Conservation (phyloP, 2,113 vertebrate genomes). For the Narcine bancroftii region DNA sequence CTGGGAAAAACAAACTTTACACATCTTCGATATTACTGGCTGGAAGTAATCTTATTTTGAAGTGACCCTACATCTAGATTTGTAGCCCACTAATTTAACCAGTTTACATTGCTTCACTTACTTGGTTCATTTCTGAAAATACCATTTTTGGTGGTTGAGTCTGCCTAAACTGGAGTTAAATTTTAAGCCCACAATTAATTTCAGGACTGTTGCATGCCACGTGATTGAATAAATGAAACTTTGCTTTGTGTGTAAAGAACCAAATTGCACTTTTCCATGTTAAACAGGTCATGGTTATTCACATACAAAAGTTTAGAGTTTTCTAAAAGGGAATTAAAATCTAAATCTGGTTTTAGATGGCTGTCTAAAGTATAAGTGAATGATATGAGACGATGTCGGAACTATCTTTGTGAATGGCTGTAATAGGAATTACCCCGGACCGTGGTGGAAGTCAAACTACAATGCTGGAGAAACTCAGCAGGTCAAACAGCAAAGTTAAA, state of each 20-base stretch:
- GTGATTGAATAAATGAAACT: neutral
- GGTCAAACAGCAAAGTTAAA: too few species aligned
- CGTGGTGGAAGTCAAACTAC: too few species aligned
- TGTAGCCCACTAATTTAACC: too few species aligned
- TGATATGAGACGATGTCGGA: neutral
- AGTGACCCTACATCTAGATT: too few species aligned
- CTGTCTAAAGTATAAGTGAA: neutral
- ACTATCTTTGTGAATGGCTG: neutral
- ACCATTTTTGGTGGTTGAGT: neutral
- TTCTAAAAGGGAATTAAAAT: neutral
- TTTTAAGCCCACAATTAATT: neutral
- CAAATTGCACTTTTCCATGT: neutral
- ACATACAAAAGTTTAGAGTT: neutral
- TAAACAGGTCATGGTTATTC: neutral
- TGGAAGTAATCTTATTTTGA: too few species aligned
- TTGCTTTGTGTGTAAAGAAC: neutral
- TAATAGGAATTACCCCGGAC: too few species aligned
- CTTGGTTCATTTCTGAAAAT: neutral
- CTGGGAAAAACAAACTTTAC: too few species aligned
- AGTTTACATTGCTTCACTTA: too few species aligned
- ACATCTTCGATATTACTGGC: too few species aligned
- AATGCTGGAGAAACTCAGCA: too few species aligned
- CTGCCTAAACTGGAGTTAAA: neutral
- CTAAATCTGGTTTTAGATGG: neutral
- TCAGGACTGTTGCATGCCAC: neutral